Percentiles rank a stretch among this genome's conserved stretches.
These are phyloP conservation scores for Hylaeus anthracinus DNA, from an alignment of 1,140 invertebrate genomes.

Conservation along the genomic window DNA sequence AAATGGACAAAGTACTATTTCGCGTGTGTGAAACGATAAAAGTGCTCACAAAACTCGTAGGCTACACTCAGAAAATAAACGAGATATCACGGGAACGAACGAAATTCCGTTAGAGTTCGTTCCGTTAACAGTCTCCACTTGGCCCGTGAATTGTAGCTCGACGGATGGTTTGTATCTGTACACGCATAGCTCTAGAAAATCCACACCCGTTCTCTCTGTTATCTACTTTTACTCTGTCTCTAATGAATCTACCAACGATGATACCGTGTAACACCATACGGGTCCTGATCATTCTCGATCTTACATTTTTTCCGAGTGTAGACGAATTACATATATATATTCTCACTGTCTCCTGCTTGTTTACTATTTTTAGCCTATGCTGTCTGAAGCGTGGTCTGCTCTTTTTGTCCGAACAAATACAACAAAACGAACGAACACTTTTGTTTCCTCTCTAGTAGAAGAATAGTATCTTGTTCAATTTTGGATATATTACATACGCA, in stretches of 20 bases:
- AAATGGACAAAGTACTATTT: slow-evolving; percentile 67
- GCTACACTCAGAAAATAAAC: slow-evolving; percentile 45
- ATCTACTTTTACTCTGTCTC: neutral
- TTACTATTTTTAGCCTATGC: slow-evolving; percentile 51
- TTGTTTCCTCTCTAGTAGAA: slow-evolving; percentile 58
- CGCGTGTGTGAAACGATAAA: slow-evolving; percentile 44
- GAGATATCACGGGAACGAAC: neutral
- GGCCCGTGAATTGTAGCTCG: slow-evolving; percentile 15
- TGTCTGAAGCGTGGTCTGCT: slow-evolving; percentile 56
- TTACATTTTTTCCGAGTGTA: slow-evolving; percentile 46
- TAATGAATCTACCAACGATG: neutral
- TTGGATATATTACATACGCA: slow-evolving; percentile 63
- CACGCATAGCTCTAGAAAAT: slow-evolving; percentile 30
- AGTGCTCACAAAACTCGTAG: slow-evolving; percentile 32
- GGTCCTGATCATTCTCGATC: slow-evolving; percentile 21
- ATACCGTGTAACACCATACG: neutral
- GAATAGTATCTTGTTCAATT: slow-evolving; percentile 66
- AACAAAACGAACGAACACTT: slow-evolving; percentile 49
- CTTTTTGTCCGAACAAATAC: slow-evolving; percentile 29
- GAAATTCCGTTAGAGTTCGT: neutral
- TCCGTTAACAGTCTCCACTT: slow-evolving; percentile 2
- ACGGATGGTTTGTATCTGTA: slow-evolving; percentile 39
- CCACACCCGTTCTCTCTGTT: slow-evolving; percentile 5
- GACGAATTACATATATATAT: slow-evolving; percentile 21
- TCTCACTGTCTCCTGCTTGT: slow-evolving; percentile 59